These are phyloP conservation scores for Meganola albula DNA, from an alignment of 2,888 invertebrate genomes.

Conservation along the genomic window DNA sequence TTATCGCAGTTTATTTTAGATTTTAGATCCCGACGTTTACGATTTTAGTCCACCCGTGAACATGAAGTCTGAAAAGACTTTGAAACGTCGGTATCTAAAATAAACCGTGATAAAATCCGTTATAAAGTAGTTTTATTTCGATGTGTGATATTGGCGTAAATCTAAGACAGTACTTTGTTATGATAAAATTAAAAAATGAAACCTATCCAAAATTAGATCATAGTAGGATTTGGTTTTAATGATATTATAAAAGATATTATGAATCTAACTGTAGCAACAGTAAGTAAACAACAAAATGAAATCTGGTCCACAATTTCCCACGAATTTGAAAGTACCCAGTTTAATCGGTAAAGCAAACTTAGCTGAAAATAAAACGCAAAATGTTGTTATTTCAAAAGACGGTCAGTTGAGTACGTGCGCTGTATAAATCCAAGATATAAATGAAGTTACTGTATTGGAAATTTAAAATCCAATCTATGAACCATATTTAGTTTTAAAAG, in stretches of 20 bases:
- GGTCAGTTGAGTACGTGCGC: slow-evolving; percentile 29
- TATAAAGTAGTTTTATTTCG: too few relatives aligned
- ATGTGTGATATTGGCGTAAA: too few relatives aligned
- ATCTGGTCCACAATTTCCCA: background rate
- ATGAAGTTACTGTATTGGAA: slow-evolving; percentile 21
- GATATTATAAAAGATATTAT: background rate
- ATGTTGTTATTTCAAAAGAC: slow-evolving; percentile 23
- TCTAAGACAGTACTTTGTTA: too few relatives aligned
- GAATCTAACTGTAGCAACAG: background rate
- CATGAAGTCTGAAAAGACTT: too few relatives aligned
- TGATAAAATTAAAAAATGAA: too few relatives aligned
- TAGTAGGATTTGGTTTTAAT: background rate
- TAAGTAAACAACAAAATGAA: background rate
- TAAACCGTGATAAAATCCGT: too few relatives aligned
- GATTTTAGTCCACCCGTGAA: too few relatives aligned
- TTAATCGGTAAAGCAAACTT: slow-evolving; percentile 28
- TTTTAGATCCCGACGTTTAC: too few relatives aligned
- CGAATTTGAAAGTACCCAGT: slow-evolving; percentile 14
- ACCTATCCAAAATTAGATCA: background rate
- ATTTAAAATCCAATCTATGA: too few relatives aligned
- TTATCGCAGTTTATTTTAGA: too few relatives aligned
- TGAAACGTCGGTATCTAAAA: too few relatives aligned
- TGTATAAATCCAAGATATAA: slow-evolving; percentile 21
- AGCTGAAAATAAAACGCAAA: slow-evolving; percentile 29
- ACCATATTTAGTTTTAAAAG: too few relatives aligned